phyloP scores from a whole-genome alignment of 2,113 vertebrate genomes.

The Lepus americanus region DNA sequence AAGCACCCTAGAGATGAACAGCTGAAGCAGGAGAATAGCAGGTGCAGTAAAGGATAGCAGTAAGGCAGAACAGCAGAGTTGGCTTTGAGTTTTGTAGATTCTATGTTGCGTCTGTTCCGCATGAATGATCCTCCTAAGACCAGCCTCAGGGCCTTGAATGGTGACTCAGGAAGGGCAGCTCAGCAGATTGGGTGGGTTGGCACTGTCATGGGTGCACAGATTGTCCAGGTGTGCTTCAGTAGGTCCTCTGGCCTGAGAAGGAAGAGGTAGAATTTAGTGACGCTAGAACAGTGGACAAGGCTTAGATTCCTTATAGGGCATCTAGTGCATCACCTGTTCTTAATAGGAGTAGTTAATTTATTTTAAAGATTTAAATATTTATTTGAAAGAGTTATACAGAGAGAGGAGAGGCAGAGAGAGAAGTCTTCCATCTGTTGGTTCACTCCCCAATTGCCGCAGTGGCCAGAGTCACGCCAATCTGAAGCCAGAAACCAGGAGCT shows the following conservation, averaged over 20 bases:
- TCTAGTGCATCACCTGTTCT: not conserved
- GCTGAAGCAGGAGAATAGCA: no score
- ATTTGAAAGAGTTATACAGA: no score
- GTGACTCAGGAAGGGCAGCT: slow-evolving; percentile 1
- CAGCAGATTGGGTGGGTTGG: not conserved
- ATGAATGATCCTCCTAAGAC: not conserved
- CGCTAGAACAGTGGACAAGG: not conserved
- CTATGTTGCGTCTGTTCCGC: not conserved
- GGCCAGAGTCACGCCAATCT: no score
- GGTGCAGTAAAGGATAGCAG: no score
- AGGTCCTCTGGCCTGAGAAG: not conserved
- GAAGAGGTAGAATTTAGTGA: not conserved
- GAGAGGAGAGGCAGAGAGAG: no score
- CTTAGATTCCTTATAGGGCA: not conserved
- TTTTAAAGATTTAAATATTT: no score
- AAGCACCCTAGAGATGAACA: no score
- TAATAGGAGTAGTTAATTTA: not conserved
- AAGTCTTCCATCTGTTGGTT: no score
- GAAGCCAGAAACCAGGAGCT: no score
- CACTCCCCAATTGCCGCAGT: no score
- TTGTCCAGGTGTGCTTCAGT: not conserved
- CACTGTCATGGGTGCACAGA: not conserved
- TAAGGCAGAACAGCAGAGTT: not conserved
- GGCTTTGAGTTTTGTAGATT: slow-evolving; percentile 7
- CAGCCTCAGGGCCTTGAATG: not conserved